Evolutionary conservation across 2,113 vertebrate genomes (phyloP).

Genomic region (Centropus unirufus): DNA sequence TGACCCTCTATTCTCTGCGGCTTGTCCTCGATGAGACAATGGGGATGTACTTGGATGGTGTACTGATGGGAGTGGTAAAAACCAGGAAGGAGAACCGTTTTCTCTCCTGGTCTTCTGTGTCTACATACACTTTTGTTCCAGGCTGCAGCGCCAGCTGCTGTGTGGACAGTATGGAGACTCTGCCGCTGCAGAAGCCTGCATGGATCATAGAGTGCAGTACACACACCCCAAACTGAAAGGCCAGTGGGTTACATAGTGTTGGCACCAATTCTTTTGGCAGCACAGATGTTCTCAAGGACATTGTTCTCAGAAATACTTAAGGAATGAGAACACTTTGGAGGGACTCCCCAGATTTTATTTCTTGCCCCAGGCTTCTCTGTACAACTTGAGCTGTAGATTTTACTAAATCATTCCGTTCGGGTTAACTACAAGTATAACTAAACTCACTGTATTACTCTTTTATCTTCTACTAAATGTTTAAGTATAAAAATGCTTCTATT

Average conservation of each 20-base stretch:
- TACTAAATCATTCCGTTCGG: not conserved
- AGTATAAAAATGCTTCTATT: not conserved
- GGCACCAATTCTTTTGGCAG: not conserved
- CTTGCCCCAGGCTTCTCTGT: not conserved
- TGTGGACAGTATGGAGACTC: not conserved
- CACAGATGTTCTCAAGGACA: not conserved
- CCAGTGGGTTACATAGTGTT: not conserved
- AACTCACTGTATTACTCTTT: not conserved
- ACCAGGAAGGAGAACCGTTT: not conserved
- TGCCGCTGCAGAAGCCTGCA: not conserved
- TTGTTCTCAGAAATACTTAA: not conserved
- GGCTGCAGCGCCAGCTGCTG: not conserved
- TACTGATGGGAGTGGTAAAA: not conserved
- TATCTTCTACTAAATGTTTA: not conserved
- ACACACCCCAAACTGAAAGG: not conserved
- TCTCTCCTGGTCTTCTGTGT: not conserved
- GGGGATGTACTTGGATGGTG: not conserved
- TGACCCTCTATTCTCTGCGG: accelerated
- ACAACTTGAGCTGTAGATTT: not conserved
- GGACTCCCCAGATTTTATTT: not conserved
- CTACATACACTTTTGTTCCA: not conserved
- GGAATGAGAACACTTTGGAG: not conserved
- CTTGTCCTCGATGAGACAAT: not conserved
- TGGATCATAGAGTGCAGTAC: not conserved
- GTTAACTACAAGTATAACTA: not conserved